phyloP scores from a whole-genome alignment of 2,113 vertebrate species.

The Haemorhous mexicanus region DNA sequence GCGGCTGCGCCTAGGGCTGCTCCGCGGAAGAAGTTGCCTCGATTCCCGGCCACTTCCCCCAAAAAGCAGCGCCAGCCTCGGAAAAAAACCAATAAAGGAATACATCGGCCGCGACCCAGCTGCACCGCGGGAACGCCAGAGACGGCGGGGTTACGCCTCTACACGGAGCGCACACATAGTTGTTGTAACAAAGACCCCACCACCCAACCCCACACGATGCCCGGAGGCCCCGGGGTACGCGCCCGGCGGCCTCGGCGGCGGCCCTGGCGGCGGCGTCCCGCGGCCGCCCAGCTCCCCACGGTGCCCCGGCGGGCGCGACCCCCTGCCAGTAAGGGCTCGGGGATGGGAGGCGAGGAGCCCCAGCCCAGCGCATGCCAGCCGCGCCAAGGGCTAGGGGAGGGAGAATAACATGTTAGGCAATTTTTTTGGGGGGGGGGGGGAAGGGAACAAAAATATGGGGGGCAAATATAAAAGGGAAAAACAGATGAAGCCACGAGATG shows the following conservation, averaged over 20 bases:
- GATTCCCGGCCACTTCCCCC: not conserved
- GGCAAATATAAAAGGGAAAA: not conserved
- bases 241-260: not conserved
- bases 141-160: not conserved
- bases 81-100: not conserved
- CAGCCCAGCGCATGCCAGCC: not conserved
- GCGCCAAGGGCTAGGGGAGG: not conserved
- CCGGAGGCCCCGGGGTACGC: not conserved
- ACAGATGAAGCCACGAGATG: not conserved
- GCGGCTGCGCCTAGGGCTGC: not conserved
- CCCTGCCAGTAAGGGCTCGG: not conserved
- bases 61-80: not conserved
- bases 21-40: not conserved
- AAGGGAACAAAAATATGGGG: not conserved
- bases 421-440: accelerated
- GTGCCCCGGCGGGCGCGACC: not conserved
- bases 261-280: not conserved
- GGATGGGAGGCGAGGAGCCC: not conserved
- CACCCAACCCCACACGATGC: not conserved
- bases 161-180: not conserved
- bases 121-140: not conserved
- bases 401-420: not conserved
- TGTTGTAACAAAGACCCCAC: slow-evolving; percentile 24
- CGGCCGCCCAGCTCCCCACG: not conserved
- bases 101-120: not conserved